These are phyloP conservation scores for Artemia sinica DNA, from an alignment of 2,888 invertebrate species.

Conservation along the genomic window DNA sequence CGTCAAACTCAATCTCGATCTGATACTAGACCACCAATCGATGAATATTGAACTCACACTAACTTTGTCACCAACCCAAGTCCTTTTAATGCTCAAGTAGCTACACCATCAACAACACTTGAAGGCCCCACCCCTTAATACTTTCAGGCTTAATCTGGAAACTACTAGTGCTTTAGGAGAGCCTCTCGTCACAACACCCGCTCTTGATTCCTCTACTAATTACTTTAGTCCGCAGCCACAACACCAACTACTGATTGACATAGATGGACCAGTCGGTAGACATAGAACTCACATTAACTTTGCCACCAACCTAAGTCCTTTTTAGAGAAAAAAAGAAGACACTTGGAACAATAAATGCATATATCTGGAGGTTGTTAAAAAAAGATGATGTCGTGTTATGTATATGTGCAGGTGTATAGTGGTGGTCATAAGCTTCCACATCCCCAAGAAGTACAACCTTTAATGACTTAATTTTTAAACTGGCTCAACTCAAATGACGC, in stretches of 20 bases:
- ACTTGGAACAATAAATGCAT: too few species aligned
- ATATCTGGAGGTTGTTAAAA: too few species aligned
- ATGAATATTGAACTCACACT: too few species aligned
- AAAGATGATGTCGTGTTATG: too few species aligned
- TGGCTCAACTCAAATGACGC: too few species aligned
- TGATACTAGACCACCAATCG: slow-evolving; percentile 32
- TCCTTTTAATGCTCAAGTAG: slow-evolving; percentile 18
- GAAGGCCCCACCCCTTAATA: slow-evolving; percentile 33
- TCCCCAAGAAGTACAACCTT: too few species aligned
- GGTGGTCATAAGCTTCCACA: too few species aligned
- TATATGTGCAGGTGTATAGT: too few species aligned
- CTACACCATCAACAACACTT: slow-evolving; percentile 29
- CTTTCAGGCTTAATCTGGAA: slow-evolving; percentile 30
- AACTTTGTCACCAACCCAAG: neutral
- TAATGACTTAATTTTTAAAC: too few species aligned
- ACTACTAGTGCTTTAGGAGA: slow-evolving; percentile 42
- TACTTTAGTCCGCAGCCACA: slow-evolving; percentile 26
- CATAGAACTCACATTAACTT: too few species aligned
- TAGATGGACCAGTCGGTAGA: slow-evolving; percentile 32
- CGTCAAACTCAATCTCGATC: slow-evolving; percentile 30
- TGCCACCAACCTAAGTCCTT: slow-evolving; percentile 1
- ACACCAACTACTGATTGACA: slow-evolving; percentile 20
- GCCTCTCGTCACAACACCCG: slow-evolving; percentile 45
- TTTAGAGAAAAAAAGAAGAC: too few species aligned
- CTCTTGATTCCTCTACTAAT: slow-evolving; percentile 48